Evolutionary conservation across 1,140 invertebrate genomes (phyloP).

Genomic region (Monochamus saltuarius): DNA sequence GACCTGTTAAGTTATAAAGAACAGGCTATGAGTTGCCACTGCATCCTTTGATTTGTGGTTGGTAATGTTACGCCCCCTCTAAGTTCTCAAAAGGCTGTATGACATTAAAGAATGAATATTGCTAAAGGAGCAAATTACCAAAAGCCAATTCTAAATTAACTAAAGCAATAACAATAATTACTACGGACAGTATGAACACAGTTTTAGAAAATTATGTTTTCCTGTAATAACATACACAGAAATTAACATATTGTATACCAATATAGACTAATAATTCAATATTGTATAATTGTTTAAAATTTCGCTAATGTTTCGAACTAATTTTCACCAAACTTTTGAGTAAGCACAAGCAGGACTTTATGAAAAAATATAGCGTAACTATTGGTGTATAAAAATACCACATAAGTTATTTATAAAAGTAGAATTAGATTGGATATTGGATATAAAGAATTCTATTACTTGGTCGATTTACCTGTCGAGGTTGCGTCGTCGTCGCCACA

Average conservation of each 20-base stretch:
- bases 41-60: constrained; percentile 40
- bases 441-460: constrained; percentile 31
- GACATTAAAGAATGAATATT: constrained; percentile 23
- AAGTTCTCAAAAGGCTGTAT: constrained; percentile 31
- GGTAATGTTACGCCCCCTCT: constrained; percentile 36
- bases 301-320: background rate
- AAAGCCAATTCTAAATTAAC: constrained; percentile 12
- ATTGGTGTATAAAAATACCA: constrained; percentile 1
- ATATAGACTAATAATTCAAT: background rate
- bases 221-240: too few species aligned
- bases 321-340: background rate
- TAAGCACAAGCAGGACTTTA: background rate
- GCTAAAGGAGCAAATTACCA: constrained; percentile 4
- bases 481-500: too few species aligned
- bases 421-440: constrained; percentile 21
- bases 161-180: background rate
- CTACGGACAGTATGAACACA: background rate
- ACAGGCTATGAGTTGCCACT: constrained; percentile 38
- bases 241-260: too few species aligned
- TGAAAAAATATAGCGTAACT: background rate
- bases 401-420: constrained; percentile 25
- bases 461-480: background rate
- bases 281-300: background rate
- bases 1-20: constrained; percentile 27
- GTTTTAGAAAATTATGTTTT: background rate